Evolutionary conservation across 2,113 vertebrate genomes (phyloP).

Genomic region (Apteryx owenii): DNA sequence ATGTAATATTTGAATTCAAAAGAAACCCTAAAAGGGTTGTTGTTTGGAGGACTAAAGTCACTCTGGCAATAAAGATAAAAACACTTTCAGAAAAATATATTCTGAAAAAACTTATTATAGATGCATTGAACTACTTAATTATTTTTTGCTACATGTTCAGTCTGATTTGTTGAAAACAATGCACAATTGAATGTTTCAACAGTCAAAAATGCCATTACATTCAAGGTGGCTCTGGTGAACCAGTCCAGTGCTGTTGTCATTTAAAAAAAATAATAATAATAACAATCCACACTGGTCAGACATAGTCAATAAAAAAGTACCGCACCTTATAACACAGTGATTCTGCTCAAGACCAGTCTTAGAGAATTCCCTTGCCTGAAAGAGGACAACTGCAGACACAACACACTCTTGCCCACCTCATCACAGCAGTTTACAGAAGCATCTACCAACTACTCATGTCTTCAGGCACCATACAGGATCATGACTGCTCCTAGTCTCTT

Average conservation of each 20-base stretch:
- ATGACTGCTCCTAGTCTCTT: not conserved
- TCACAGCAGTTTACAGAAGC: not conserved
- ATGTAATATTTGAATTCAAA: not conserved
- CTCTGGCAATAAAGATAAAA: not conserved
- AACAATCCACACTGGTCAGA: not conserved
- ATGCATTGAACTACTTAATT: not conserved
- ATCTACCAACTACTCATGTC: not conserved
- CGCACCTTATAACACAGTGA: not conserved
- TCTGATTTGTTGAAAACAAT: not conserved
- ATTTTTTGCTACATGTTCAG: not conserved
- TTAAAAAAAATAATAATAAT: not conserved
- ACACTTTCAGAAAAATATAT: not conserved
- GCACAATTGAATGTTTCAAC: not conserved
- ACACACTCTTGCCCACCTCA: not conserved
- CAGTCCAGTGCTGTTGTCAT: not conserved
- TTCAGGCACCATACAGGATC: not conserved
- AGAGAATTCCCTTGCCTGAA: not conserved
- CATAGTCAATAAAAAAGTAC: not conserved
- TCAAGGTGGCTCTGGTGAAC: not conserved
- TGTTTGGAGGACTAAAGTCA: not conserved
- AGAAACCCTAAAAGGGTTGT: not conserved
- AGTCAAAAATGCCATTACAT: not conserved
- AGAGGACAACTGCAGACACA: not conserved
- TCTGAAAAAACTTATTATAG: not conserved
- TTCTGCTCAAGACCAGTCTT: not conserved